A percentile compares a stretch with the other conserved stretches of the same genome.
Conservation (phyloP, 2,797 vertebrate species). For the Cottoperca gobio region DNA sequence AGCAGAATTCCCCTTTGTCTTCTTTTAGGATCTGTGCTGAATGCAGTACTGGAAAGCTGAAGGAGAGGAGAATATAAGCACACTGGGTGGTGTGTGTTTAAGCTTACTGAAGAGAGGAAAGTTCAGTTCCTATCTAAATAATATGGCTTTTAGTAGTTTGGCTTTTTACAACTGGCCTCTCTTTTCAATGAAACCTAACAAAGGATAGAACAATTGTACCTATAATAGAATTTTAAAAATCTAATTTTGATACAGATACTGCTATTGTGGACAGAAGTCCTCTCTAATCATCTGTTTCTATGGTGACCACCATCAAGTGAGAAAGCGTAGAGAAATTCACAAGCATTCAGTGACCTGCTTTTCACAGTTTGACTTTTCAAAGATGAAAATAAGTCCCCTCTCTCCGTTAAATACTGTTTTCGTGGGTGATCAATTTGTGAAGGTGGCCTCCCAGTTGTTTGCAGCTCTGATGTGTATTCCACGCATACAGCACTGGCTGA, state of each 20-base stretch:
- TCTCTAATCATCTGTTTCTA: slow-evolving; percentile 87
- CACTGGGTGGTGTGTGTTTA: slow-evolving; percentile 14
- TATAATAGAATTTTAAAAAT: slow-evolving; percentile 23
- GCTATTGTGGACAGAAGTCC: slow-evolving; percentile 78
- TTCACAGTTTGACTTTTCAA: slow-evolving; percentile 70
- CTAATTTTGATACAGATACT: slow-evolving; percentile 62
- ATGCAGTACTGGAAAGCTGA: slow-evolving; percentile 22
- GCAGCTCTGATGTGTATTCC: slow-evolving; percentile 53
- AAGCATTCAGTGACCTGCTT: slow-evolving; percentile 74
- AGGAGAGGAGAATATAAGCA: slow-evolving; percentile 24
- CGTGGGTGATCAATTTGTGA: slow-evolving; percentile 50
- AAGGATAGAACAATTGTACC: slow-evolving; percentile 25
- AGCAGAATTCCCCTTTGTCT: slow-evolving; percentile 34
- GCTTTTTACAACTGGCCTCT: slow-evolving; percentile 29
- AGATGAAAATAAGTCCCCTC: slow-evolving; percentile 59
- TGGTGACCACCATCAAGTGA: slow-evolving; percentile 87
- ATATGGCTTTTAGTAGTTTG: slow-evolving; percentile 16
- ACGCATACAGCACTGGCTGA: slow-evolving; percentile 43
- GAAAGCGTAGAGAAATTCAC: slow-evolving; percentile 69
- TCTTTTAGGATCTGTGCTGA: slow-evolving; percentile 40
- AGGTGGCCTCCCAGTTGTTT: slow-evolving; percentile 63
- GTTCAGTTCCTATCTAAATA: slow-evolving; percentile 34
- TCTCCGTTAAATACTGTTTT: slow-evolving; percentile 51
- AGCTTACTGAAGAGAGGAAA: slow-evolving; percentile 34
- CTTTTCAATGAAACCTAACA: slow-evolving; percentile 27